Evolutionary conservation across 1,140 invertebrate species (phyloP), one percentile per base, ranked within the genome.

Genomic region (Dendroctonus ponderosae): DNA sequence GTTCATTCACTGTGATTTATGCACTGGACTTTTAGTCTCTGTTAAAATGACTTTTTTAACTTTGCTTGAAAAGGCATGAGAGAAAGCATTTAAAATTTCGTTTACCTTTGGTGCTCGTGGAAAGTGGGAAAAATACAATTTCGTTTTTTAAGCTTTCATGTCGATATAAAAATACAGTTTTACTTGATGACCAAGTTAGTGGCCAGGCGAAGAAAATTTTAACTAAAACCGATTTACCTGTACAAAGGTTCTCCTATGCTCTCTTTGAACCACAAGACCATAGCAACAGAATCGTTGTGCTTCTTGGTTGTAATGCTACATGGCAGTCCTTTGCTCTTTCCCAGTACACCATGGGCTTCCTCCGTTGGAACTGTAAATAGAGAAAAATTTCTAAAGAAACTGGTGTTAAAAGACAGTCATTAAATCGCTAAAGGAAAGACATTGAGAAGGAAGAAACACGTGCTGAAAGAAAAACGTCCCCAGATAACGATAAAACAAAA

Each of bases 241-340:
- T 92, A 93, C 62, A 94, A 82, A 8, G 91, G 91, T 72, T 92
- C 91, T 57, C 89, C 88, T 72, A 90, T 90, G 46, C 87, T 85
- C 76, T 91, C 91, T 76, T 91, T 91, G 79, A 92, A 93, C 90
- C 91, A 94, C 6, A 94, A 83, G 54, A 94, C 91, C 89, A 94
- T 92, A 58, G 90, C 89, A 49, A 93, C 89, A 5, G 86, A 85
- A 79, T 93, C 91, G 75, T 90, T 88, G 46, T 85, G 82, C 66
- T 90, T 87, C 66, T 86, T 82, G 3, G 90, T 87, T 69, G 88
- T 86, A 68, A 92, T 91, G 78, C 93, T 89, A 79, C 92, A 94
- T 6, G 91, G 92, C 51, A 94, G 81, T 66, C 85, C 85, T 5
- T 87, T 88, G 74, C 87, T 90, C 77, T 89, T 86, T 7, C 86